Conservation (phyloP, 2,888 invertebrate genomes). For the Mythimna ferrago region DNA sequence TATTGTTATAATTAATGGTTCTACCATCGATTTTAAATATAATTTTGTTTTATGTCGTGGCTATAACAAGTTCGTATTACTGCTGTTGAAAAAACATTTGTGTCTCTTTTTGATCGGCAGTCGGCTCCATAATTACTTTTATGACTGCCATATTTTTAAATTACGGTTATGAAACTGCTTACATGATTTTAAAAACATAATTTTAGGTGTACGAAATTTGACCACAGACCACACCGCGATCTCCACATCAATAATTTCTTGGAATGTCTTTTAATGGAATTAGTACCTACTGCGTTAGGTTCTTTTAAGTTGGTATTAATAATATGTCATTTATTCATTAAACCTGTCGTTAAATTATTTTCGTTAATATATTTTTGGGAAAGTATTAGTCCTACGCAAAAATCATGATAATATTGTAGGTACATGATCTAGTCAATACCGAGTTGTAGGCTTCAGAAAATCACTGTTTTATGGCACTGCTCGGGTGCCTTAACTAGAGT, state of each 20-base stretch:
- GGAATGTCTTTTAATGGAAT: not conserved
- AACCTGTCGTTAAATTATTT: too few species aligned
- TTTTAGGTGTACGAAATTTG: slow-evolving; percentile 7
- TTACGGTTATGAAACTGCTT: slow-evolving; percentile 31
- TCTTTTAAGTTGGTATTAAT: too few species aligned
- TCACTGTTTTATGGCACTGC: too few species aligned
- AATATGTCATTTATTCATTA: too few species aligned
- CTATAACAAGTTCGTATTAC: slow-evolving; percentile 59
- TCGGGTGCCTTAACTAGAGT: too few species aligned
- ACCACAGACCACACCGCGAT: not conserved
- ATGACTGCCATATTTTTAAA: slow-evolving; percentile 57
- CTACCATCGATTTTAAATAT: slow-evolving; percentile 50
- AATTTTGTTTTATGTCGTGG: slow-evolving; percentile 54
- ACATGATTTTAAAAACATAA: slow-evolving; percentile 20
- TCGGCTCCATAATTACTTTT: slow-evolving; percentile 57
- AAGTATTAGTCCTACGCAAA: too few species aligned
- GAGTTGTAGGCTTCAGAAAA: too few species aligned
- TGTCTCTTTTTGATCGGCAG: slow-evolving; percentile 46
- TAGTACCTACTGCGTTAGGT: not conserved
- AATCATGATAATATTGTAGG: too few species aligned
- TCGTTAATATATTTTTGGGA: too few species aligned
- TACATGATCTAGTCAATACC: too few species aligned
- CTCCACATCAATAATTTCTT: not conserved
- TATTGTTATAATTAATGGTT: slow-evolving; percentile 49
- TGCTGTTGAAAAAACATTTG: slow-evolving; percentile 50